Base-by-base conservation (phyloP, 2,113 vertebrate genomes). In the Calypte anna region DNA sequence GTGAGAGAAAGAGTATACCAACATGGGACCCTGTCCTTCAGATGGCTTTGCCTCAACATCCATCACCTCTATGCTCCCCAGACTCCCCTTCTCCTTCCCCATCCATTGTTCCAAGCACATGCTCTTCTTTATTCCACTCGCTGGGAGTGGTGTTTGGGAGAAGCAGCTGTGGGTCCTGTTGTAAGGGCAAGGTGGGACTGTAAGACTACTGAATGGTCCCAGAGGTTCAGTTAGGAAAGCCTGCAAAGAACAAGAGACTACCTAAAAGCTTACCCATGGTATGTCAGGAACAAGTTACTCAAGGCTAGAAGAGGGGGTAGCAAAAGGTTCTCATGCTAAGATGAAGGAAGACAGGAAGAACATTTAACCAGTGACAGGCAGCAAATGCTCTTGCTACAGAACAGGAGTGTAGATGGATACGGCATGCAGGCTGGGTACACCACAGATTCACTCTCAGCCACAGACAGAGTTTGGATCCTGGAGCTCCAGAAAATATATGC, bases 321-420 rank as follows among this genome's bases (percentile, higher is more conserved):
- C 31, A 67, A 78, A 91, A 15, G 36, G 25, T 15, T 53, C 55
- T 62, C 4, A 1, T 5, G 48, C 36, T 33, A 43, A 88, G 67
- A 74, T 19, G 40, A 31, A 63, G 21, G 67, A 78, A 5, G 17
- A 58, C 10, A 27, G 50, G 33, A 86, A 82, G 36, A 77, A 30
- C 25, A 44, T 50, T 80, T 77, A 83, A 86, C 15, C 31, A 50
- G 30, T 33, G 46, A 33, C 40, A 80, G 33, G 40, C 40, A 80
- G 40, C 1, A 0, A 17, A 50, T 14, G 23, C 16, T n/a, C 5
- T 3, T 11, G 21, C 58, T 72, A 7, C 0, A 0, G n/a, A 66
- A 74, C 80, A 86, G 40, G 25, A 8, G 1, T 18, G 6, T 6
- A 50, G 30, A 44, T 3, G 24, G 19, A 67, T 17, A 50, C 11